These are phyloP conservation scores for Stenodema calcarata DNA, from an alignment of 2,888 invertebrate species.

Conservation along the genomic window DNA sequence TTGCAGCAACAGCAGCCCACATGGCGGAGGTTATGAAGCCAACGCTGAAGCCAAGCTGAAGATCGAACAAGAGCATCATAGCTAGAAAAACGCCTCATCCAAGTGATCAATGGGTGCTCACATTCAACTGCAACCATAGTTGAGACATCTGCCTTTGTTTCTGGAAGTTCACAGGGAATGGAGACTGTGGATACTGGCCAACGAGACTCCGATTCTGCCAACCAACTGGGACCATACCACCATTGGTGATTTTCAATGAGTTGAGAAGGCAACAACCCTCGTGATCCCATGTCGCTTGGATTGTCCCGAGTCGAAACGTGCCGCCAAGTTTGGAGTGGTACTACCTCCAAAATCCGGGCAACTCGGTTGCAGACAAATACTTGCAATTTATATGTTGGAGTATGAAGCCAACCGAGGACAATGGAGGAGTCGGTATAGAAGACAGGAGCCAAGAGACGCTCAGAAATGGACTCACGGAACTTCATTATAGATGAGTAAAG, in stretches of 20 bases:
- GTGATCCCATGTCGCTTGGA: slow-evolving; percentile 59
- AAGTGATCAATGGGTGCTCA: background rate
- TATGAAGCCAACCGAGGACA: too few relatives aligned
- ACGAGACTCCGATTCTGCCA: background rate
- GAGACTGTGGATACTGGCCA: too few relatives aligned
- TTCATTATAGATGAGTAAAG: background rate
- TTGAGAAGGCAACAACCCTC: background rate
- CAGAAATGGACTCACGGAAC: background rate
- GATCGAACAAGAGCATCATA: background rate
- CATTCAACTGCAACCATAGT: too few relatives aligned
- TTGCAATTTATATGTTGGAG: too few relatives aligned
- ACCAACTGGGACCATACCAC: slow-evolving; percentile 49
- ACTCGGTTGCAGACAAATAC: too few relatives aligned
- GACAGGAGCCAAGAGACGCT: background rate
- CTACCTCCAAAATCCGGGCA: background rate
- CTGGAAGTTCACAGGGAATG: too few relatives aligned
- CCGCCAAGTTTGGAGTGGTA: background rate
- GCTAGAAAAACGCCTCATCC: too few relatives aligned
- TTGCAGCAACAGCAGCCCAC: background rate
- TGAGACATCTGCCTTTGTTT: too few relatives aligned
- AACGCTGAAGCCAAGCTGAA: too few relatives aligned
- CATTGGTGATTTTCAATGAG: background rate
- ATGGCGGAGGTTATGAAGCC: background rate
- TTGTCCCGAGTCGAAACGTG: slow-evolving; percentile 55
- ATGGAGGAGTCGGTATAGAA: too few relatives aligned